phyloP scores from a whole-genome alignment of 2,113 vertebrate species.

The Phaethornis superciliosus region DNA sequence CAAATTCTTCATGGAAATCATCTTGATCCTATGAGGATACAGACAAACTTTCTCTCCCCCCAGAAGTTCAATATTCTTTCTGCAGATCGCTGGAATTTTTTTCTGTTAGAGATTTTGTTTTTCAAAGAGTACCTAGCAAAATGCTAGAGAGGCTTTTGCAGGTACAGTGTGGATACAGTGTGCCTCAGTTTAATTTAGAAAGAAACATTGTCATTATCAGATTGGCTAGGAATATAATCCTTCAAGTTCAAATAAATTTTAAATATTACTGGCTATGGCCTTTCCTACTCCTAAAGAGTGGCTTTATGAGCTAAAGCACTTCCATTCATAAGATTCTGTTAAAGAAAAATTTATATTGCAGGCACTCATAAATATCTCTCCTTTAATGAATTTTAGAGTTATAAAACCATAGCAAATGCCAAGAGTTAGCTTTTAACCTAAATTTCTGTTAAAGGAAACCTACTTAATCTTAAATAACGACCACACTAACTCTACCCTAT shows the following conservation, averaged over 20 bases:
- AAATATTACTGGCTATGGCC: background rate
- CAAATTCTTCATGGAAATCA: background rate
- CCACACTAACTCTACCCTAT: background rate
- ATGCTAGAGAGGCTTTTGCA: background rate
- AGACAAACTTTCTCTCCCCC: background rate
- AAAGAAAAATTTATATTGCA: background rate
- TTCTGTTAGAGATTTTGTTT: background rate
- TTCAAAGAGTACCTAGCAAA: background rate
- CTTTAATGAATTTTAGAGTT: constrained; percentile 26
- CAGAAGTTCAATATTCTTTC: background rate
- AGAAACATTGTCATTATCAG: background rate
- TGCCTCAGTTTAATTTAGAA: background rate
- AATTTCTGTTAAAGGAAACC: constrained; percentile 26
- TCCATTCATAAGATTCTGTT: background rate
- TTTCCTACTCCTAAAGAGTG: background rate
- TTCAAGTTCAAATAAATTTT: background rate
- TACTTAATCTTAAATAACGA: constrained; percentile 16
- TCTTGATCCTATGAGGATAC: background rate
- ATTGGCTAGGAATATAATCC: background rate
- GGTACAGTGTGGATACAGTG: background rate
- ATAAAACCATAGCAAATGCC: background rate
- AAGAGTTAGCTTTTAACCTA: constrained; percentile 36
- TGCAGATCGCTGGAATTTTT: background rate
- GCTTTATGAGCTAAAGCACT: background rate
- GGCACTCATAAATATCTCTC: background rate